Evolutionary conservation across 2,797 vertebrate species (phyloP), one percentile per base, ranked within the genome.

Genomic region (Characodon lateralis): DNA sequence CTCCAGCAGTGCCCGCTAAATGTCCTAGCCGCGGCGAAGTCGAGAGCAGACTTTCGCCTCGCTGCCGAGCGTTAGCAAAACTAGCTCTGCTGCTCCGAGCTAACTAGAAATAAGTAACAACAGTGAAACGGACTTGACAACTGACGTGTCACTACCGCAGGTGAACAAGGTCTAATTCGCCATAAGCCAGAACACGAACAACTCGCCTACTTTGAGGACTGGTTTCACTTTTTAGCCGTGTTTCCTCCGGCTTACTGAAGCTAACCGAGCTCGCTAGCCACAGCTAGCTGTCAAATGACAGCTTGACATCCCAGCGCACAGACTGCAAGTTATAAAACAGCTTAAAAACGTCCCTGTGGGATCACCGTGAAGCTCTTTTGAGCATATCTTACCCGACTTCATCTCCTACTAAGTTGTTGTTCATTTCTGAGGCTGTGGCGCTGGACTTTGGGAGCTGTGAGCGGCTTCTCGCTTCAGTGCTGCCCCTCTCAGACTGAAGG

Each of bases 341-440:
- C 20, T 16, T 22, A 59, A 24, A n/a, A 46, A 24, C 10, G 12
- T 24, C 53, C 28, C 22, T 3, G 10, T 6, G 55, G 0, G 31
- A 22, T 55, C 39, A n/a, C 20, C 0, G 14, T 1, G 28, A 63
- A 10, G 55, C n/a, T 80, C 28, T 16, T 4, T 76, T 53, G 79
- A 79, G 63, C 7, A 20, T 28, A 56, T 84, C 97, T 98, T 95
- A 98, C 98, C 98, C 97, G 90, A 99, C 97, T 96, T 98, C 98
- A 94, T 99, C 98, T 93, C 97, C 98, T 91, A 97, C 96, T 93
- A 97, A 95, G 90, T 97, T 97, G 95, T 95, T 98, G 94, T 98
- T 98, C 98, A 98, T 98, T 92, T 96, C 96, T 96, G 95, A 93
- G 93, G 94, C 93, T 93, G 83, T 87, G 83, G 87, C 76, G 89